Conservation (phyloP, 2,113 vertebrate genomes). For the Tetrax tetrax region DNA sequence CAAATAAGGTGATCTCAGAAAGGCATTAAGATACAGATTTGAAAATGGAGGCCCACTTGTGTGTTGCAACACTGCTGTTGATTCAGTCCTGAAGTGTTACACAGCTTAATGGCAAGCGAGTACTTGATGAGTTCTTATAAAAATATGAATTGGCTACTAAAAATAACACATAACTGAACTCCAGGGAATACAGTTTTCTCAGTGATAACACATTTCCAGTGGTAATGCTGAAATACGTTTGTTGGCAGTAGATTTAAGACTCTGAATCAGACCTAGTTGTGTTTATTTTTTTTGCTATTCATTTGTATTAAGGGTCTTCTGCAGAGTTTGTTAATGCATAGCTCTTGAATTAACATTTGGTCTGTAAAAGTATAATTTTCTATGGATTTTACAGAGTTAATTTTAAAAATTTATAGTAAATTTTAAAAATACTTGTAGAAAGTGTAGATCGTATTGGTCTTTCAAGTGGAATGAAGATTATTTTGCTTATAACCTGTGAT, state of each 20-base stretch:
- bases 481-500: background rate
- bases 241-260: background rate
- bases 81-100: background rate
- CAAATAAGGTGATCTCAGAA: background rate
- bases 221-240: background rate
- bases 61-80: background rate
- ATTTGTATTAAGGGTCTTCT: background rate
- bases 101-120: background rate
- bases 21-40: background rate
- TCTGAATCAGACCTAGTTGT: background rate
- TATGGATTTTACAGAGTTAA: too few species aligned
- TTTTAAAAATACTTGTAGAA: background rate
- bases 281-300: background rate
- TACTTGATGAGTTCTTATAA: background rate
- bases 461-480: background rate
- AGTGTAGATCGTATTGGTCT: accelerated
- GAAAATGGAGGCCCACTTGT: background rate
- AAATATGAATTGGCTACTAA: background rate
- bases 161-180: background rate
- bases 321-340: background rate
- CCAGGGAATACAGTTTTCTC: background rate
- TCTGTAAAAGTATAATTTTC: background rate
- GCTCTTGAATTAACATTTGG: background rate
- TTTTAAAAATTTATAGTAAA: too few species aligned
- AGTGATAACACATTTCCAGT: background rate